Percentiles rank a stretch among this genome's conserved stretches.
Evolutionary conservation across 2,888 invertebrate species (phyloP).

Genomic region (Monoplex corrugatus): DNA sequence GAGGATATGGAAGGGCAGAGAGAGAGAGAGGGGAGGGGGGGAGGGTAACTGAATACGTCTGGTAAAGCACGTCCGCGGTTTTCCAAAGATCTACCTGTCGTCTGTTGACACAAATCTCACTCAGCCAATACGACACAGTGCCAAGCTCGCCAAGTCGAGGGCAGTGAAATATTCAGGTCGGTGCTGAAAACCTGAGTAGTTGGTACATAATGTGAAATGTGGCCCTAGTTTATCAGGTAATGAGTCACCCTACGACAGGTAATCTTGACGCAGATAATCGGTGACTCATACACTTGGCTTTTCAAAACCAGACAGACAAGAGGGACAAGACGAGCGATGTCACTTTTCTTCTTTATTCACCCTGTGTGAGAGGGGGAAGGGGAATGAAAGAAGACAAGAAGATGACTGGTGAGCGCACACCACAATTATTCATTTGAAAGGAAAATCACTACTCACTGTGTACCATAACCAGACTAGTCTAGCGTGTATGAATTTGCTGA

Average conservation of each 20-base stretch:
- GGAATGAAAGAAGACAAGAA: too few species aligned
- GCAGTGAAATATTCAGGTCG: neutral
- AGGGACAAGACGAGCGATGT: neutral
- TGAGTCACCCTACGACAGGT: conserved; percentile 33
- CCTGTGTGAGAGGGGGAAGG: too few species aligned
- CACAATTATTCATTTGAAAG: too few species aligned
- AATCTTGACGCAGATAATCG: conserved; percentile 38
- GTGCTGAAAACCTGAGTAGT: neutral
- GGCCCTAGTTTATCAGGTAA: conserved; percentile 20
- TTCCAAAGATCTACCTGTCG: neutral
- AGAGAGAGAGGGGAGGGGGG: too few species aligned
- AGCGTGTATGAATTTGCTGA: too few species aligned
- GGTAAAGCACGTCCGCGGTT: neutral
- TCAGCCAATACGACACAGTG: neutral
- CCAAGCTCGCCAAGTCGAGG: neutral
- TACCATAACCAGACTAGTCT: too few species aligned
- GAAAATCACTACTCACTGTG: too few species aligned
- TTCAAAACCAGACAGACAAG: neutral
- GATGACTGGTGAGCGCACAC: too few species aligned
- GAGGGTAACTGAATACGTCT: neutral
- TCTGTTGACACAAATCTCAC: neutral
- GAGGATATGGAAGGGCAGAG: too few species aligned
- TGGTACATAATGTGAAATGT: too few species aligned
- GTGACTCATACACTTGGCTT: conserved; percentile 38
- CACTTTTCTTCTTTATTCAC: too few species aligned